Base-by-base conservation (phyloP, 2,113 vertebrate species). In the Macaca mulatta region DNA sequence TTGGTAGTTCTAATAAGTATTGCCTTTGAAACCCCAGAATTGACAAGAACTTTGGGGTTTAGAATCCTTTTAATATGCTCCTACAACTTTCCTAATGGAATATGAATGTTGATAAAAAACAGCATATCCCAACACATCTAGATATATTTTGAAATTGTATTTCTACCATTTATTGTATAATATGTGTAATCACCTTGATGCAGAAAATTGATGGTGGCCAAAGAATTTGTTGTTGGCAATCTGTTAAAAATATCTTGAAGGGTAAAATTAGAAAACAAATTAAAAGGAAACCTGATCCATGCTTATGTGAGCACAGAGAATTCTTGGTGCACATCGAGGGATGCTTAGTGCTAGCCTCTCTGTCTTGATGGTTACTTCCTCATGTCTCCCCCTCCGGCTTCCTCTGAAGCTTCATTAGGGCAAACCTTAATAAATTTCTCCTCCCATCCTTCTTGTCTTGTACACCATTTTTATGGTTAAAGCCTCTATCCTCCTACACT, bases 221-320 rank as follows among this genome's bases (percentile, higher is more conserved):
- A 83, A 18, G 38, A 91, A 88, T 69, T 1, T 93, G 72, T 79
- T 78, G 43, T 79, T 16, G 43, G 38, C 87, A 95, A 79, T 94
- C 85, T 70, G 43, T 93, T 98, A 95, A 98, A 97, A 55, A 35
- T 82, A 67, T 96, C 75, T 35, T 74, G 86, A 93, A 97, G n/a
- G 94, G 74, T 97, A 95, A 96, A 97, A 96, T 94, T 85, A 90
- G 77, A 97, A 98, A 98, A 83, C 8, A 93, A 88, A 88, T 93
- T 38, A 91, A 83, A 92, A 23, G 1, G 75, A 57, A 90, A 93
- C 87, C 52, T 72, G 74, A 89, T 78, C 83, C 12, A 43, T 61
- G 52, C 12, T 48, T 77, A 35, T 77, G 6, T 18, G 82, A 81
- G 4, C 89, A 70, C 40, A 91, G 97, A 57, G 83, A 72, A 90